These are phyloP conservation scores for Astropecten irregularis DNA, from an alignment of 53 echinoderm and acorn worm species.

Conservation along the genomic window DNA sequence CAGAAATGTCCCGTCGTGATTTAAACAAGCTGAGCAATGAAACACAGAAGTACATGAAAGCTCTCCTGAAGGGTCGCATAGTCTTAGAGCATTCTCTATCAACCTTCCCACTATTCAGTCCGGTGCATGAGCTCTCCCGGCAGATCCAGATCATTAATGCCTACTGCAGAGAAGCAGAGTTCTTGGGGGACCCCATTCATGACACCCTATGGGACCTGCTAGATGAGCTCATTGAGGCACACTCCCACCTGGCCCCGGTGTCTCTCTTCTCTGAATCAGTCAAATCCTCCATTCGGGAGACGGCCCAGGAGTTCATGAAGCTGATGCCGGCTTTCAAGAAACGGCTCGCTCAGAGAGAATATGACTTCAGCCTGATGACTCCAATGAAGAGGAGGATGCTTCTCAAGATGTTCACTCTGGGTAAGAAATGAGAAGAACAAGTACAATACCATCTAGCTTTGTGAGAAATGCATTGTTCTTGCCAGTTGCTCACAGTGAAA, in stretches of 20 bases:
- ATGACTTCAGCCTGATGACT: constrained; percentile 93
- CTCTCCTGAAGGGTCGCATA: constrained; percentile 86
- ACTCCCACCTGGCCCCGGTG: constrained; percentile 78
- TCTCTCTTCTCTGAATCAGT: constrained; percentile 92
- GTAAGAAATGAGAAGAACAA: constrained; percentile 31
- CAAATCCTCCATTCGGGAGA: constrained; percentile 88
- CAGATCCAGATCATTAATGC: constrained; percentile 99
- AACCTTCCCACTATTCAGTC: constrained; percentile 87
- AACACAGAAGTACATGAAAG: constrained; percentile 84
- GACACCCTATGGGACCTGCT: constrained; percentile 97
- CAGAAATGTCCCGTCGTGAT: constrained; percentile 75
- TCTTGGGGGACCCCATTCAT: constrained; percentile 85
- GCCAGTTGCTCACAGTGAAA: no score
- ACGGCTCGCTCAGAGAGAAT: constrained; percentile 93
- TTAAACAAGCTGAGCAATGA: constrained; percentile 76
- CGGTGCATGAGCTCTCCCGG: constrained; percentile 89
- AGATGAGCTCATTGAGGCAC: constrained; percentile 97
- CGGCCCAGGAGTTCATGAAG: constrained; percentile 88
- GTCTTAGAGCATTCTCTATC: constrained; percentile 89
- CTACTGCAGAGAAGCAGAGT: constrained; percentile 95
- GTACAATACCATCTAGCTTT: background rate
- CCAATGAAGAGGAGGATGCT: constrained; percentile 89
- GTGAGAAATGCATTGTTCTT: background rate
- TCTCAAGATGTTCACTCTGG: constrained; percentile 92
- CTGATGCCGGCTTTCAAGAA: constrained; percentile 93